Evolutionary conservation across 2,888 invertebrate genomes (phyloP), one percentile per base, ranked within the genome.

Genomic region (Pheosia tremula): DNA sequence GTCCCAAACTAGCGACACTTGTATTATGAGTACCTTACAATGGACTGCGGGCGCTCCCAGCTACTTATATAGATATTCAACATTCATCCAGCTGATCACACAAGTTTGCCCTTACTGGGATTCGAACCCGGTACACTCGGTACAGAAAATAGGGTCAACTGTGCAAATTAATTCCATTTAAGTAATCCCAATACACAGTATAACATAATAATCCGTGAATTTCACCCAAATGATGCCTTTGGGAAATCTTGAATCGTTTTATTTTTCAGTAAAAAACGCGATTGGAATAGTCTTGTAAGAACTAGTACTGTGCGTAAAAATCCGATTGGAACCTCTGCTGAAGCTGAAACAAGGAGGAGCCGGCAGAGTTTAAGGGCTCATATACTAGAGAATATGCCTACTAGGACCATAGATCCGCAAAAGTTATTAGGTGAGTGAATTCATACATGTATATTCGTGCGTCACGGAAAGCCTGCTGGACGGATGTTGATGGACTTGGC

Each of bases 201-300:
- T 10, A 53, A 11, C 36, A 37, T 37, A 11, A 37, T 13, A 36
- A 36, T 37, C 5, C 2, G 11, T 11, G 7, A 37, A 37, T 6
- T 52, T 36, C 24, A 24, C 24, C 53, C 37, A 53, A 45, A 45
- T 43, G 36, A 36, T 8, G 3, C 68, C 66, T 13, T 5, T 36
- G 43, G 36, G 43, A 37, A 45, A 24, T 45, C 24, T 24, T 24
- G 24, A 24, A 24, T 24, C 24, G 24, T 24, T 24, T 24, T 24
- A 24, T 24, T 24, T 24, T 24, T 24, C 58, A 94, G 94, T 58
- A 95, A 94, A 77, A 96, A 95, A 83, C 96, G 96, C 63, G 97
- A 98, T 79, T 98, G 98, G 98, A 98, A 98, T 84, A 96, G 96
- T 0, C 87, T 97, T 72, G 97, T 97, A 0, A 94, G 97, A 5